phyloP scores from a whole-genome alignment of 2,888 invertebrate species.

The Rotaria socialis region DNA sequence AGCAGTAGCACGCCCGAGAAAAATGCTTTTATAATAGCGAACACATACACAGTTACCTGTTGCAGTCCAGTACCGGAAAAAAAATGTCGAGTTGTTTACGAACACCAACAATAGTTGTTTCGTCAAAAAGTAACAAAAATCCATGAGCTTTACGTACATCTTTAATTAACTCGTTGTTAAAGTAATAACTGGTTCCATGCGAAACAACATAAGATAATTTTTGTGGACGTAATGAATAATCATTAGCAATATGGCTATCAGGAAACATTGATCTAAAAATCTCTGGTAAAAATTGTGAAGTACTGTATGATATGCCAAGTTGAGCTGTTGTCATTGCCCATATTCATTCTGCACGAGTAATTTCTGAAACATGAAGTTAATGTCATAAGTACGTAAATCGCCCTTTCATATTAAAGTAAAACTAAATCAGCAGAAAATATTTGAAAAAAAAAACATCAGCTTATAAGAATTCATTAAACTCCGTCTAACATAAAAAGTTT shows the following conservation, averaged over 20 bases:
- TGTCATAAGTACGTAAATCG: too few species aligned
- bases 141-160: not conserved
- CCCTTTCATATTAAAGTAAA: too few species aligned
- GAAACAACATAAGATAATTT: not conserved
- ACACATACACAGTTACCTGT: not conserved
- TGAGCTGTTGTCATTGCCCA: too few species aligned
- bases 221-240: not conserved
- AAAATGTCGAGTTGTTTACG: not conserved
- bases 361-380: too few species aligned
- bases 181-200: not conserved
- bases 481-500: too few species aligned
- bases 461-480: too few species aligned
- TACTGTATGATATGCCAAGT: too few species aligned
- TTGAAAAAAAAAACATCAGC: too few species aligned
- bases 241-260: not conserved
- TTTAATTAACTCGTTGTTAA: not conserved
- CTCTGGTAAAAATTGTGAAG: too few species aligned
- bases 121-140: not conserved
- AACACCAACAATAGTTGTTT: not conserved
- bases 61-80: not conserved
- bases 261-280: too few species aligned
- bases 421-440: too few species aligned
- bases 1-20: not conserved
- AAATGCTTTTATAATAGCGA: not conserved
- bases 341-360: too few species aligned